Conservation (phyloP, 1,140 invertebrate genomes). For the Drosophila punjabiensis region DNA sequence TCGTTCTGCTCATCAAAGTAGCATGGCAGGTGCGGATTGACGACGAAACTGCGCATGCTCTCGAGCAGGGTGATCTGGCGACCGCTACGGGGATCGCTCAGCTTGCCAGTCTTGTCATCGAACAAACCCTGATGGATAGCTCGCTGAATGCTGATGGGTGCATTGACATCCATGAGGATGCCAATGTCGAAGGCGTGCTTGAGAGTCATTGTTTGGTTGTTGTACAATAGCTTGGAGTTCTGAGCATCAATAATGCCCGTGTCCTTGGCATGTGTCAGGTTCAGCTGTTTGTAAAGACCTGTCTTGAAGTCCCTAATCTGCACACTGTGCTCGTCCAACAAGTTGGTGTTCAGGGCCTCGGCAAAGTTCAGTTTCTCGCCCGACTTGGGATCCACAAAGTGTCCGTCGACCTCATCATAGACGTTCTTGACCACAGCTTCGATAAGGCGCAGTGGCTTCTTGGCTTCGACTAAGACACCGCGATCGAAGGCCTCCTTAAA, state of each 20-base stretch:
- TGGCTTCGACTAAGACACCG: conserved; percentile 92
- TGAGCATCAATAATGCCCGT: conserved; percentile 91
- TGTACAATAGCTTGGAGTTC: conserved; percentile 89
- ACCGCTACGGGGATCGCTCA: conserved; percentile 91
- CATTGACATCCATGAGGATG: conserved; percentile 92
- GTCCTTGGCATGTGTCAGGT: conserved; percentile 91
- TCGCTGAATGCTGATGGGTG: conserved; percentile 93
- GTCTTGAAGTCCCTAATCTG: conserved; percentile 92
- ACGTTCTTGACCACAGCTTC: conserved; percentile 94
- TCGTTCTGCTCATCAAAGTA: conserved; percentile 91
- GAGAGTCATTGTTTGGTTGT: conserved; percentile 90
- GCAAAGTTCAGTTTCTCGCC: conserved; percentile 91
- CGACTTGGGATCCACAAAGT: conserved; percentile 92
- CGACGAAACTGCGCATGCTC: conserved; percentile 91
- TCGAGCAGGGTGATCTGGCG: conserved; percentile 93
- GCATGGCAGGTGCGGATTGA: conserved; percentile 92
- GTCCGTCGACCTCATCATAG: conserved; percentile 90
- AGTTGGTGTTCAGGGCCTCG: conserved; percentile 90
- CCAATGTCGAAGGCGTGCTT: conserved; percentile 93
- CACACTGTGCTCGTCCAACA: conserved; percentile 94
- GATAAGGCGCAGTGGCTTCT: conserved; percentile 92
- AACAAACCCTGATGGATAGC: conserved; percentile 95
- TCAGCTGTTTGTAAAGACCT: conserved; percentile 91
- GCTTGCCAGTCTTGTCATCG: conserved; percentile 92
- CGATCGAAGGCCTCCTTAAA: conserved; percentile 94